These are phyloP conservation scores for Macrotis lagotis DNA, from an alignment of 2,113 vertebrate genomes.

Conservation along the genomic window DNA sequence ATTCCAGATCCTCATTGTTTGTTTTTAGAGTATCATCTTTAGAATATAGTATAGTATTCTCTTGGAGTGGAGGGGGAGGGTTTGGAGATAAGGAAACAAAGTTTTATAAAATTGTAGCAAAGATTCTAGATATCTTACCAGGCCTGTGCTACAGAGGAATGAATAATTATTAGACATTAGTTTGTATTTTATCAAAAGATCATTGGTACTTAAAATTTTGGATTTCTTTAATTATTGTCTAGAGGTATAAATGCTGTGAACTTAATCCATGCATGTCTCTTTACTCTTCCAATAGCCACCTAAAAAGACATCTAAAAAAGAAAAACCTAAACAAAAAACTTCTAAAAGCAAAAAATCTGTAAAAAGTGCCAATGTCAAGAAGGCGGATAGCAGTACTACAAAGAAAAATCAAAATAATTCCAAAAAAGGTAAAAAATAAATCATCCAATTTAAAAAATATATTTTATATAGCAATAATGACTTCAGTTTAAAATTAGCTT, in stretches of 20 bases:
- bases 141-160: background rate
- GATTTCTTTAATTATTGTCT: conserved; percentile 15
- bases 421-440: conserved; percentile 85
- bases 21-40: too few relatives aligned
- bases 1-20: background rate
- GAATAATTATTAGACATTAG: background rate
- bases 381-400: conserved; percentile 96
- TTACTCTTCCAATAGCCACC: conserved; percentile 83
- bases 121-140: background rate
- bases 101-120: background rate
- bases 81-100: background rate
- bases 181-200: background rate
- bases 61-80: background rate
- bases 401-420: conserved; percentile 89
- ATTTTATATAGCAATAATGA: background rate
- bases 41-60: background rate
- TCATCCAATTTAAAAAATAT: background rate
- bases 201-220: background rate
- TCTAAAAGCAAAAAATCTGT: conserved; percentile 85
- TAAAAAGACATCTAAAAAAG: conserved; percentile 88
- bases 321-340: conserved; percentile 83
- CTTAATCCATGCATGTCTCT: conserved; percentile 26
- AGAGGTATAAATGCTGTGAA: background rate
- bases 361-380: conserved; percentile 92
- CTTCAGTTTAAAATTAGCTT: background rate